phyloP scores from a whole-genome alignment of 2,113 vertebrate genomes.

The Alouatta palliata region DNA sequence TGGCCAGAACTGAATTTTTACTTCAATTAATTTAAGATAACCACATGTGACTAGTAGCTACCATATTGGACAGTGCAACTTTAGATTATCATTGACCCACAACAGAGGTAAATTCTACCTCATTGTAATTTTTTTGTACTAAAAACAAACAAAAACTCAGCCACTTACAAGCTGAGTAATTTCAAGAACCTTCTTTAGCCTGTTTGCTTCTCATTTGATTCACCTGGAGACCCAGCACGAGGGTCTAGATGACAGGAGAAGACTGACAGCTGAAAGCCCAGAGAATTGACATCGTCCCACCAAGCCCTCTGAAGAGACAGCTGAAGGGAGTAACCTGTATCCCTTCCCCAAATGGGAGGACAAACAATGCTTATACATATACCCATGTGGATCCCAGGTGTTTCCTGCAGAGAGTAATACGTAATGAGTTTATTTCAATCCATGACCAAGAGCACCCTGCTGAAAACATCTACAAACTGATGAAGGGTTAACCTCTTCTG shows the following conservation, averaged over 20 bases:
- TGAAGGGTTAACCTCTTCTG: neutral
- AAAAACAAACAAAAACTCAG: neutral
- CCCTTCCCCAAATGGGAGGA: neutral
- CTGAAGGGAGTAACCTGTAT: neutral
- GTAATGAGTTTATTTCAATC: neutral
- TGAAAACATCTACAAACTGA: neutral
- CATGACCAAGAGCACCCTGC: neutral
- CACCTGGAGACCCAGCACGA: neutral
- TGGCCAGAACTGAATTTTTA: no score
- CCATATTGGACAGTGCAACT: neutral
- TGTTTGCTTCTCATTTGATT: neutral
- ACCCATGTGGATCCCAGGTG: neutral
- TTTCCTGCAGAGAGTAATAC: neutral
- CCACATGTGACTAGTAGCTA: neutral
- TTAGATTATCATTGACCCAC: neutral
- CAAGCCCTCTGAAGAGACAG: neutral
- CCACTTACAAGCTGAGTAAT: neutral
- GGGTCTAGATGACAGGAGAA: neutral
- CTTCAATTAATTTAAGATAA: neutral
- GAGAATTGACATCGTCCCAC: neutral
- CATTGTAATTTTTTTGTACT: neutral
- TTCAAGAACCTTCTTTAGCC: neutral
- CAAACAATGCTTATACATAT: neutral
- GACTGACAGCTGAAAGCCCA: neutral
- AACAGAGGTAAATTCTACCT: neutral